Evolutionary conservation across 1,140 invertebrate species (phyloP).

Genomic region (Idris sp.): DNA sequence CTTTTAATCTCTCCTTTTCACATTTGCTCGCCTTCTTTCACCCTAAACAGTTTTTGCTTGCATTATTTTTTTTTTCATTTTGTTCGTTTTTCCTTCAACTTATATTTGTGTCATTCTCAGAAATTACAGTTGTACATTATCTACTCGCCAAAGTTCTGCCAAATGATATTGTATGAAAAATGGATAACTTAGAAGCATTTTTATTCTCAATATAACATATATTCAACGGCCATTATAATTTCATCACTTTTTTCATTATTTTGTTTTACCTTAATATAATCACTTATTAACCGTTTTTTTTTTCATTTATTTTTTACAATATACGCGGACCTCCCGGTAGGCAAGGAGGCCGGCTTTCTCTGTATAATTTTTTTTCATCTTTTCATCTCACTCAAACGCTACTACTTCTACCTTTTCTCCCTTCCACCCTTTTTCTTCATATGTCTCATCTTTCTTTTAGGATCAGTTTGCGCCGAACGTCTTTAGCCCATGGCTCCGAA

Average conservation of each 20-base stretch:
- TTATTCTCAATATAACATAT: slow-evolving; percentile 73
- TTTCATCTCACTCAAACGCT: slow-evolving; percentile 66
- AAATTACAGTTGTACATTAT: slow-evolving; percentile 66
- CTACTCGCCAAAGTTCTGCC: slow-evolving; percentile 75
- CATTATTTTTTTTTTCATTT: no score
- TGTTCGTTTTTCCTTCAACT: slow-evolving; percentile 52
- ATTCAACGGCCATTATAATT: slow-evolving; percentile 78
- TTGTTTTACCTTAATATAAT: slow-evolving; percentile 71
- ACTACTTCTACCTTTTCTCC: slow-evolving; percentile 69
- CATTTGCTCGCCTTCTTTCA: slow-evolving; percentile 66
- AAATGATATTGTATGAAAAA: slow-evolving; percentile 72
- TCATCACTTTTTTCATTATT: slow-evolving; percentile 68
- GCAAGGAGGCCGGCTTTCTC: slow-evolving; percentile 78
- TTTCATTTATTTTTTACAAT: slow-evolving; percentile 75
- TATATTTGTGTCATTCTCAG: slow-evolving; percentile 60
- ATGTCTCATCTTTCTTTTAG: slow-evolving; percentile 72
- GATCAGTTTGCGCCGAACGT: slow-evolving; percentile 79
- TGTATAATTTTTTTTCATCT: slow-evolving; percentile 77
- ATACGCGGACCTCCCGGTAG: slow-evolving; percentile 78
- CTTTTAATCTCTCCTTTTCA: slow-evolving; percentile 59
- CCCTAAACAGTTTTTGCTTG: slow-evolving; percentile 54
- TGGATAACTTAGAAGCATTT: slow-evolving; percentile 68
- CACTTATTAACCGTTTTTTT: slow-evolving; percentile 71
- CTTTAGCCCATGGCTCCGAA: slow-evolving; percentile 77
- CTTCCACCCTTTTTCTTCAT: slow-evolving; percentile 65